Evolutionary conservation across 2,888 invertebrate genomes (phyloP).

Genomic region (Morpho deidamia): DNA sequence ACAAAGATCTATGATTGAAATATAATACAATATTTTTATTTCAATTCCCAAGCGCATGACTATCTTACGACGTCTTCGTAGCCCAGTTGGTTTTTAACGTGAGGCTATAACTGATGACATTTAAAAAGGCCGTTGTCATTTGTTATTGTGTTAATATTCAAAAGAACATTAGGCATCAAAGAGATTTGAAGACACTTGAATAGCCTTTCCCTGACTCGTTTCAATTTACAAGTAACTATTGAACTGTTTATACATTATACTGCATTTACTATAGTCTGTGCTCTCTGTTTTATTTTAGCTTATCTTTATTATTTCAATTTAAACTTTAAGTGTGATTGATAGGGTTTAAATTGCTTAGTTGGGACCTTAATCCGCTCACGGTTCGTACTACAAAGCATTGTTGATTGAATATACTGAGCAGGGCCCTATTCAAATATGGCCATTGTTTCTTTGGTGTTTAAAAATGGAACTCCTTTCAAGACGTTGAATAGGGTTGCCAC

Average conservation of each 20-base stretch:
- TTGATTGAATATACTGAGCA: slow-evolving; percentile 53
- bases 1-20: no score
- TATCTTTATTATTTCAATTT: neutral
- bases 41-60: no score
- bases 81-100: neutral
- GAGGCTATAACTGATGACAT: slow-evolving; percentile 18
- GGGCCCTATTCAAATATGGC: slow-evolving; percentile 55
- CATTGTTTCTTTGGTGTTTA: slow-evolving; percentile 57
- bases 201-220: slow-evolving; percentile 33
- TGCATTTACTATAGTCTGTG: neutral
- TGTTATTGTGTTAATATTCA: slow-evolving; percentile 24
- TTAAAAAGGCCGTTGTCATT: slow-evolving; percentile 20
- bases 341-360: slow-evolving; percentile 8
- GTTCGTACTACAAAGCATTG: slow-evolving; percentile 42
- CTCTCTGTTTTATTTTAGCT: slow-evolving; percentile 1
- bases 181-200: slow-evolving; percentile 37
- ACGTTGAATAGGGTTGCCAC: slow-evolving; percentile 24
- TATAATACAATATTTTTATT: no score
- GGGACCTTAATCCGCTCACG: neutral
- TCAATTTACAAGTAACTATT: slow-evolving; percentile 41
- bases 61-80: no score
- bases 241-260: slow-evolving; percentile 34
- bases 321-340: neutral
- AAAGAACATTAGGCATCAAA: slow-evolving; percentile 31
- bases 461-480: slow-evolving; percentile 55